Evolutionary conservation across 2,113 vertebrate genomes (phyloP).

Genomic region (Misgurnus mizolepis): DNA sequence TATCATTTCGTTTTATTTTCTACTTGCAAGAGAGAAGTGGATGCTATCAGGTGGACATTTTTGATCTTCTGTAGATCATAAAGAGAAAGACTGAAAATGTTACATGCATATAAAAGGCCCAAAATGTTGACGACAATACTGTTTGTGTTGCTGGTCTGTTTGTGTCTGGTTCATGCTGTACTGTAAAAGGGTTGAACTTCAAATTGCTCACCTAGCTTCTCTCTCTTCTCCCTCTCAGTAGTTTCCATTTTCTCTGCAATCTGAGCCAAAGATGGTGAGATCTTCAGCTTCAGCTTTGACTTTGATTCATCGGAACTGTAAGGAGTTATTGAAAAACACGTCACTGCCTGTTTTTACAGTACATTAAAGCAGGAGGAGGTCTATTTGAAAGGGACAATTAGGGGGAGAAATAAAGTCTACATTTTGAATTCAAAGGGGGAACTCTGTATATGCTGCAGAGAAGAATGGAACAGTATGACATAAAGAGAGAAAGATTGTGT

Average conservation of each 20-base stretch:
- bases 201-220: slow-evolving; percentile 52
- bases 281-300: slow-evolving; percentile 74
- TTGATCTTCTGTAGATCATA: too few relatives aligned
- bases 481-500: too few relatives aligned
- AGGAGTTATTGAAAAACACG: slow-evolving; percentile 30
- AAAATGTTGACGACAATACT: background rate
- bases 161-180: background rate
- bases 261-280: slow-evolving; percentile 77
- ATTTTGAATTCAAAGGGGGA: slow-evolving; percentile 9
- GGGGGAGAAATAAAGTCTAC: background rate
- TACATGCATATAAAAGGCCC: background rate
- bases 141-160: too few relatives aligned
- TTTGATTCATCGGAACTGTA: slow-evolving; percentile 77
- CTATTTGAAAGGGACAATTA: background rate
- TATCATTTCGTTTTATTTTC: too few relatives aligned
- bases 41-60: too few relatives aligned
- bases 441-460: background rate
- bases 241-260: slow-evolving; percentile 76
- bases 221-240: slow-evolving; percentile 50
- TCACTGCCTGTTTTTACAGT: background rate
- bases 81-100: too few relatives aligned
- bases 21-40: too few relatives aligned
- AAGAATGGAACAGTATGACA: too few relatives aligned
- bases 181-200: background rate
- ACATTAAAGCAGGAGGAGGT: background rate